phyloP scores from a whole-genome alignment of 1,140 invertebrate genomes.

The Drosophila funebris region DNA sequence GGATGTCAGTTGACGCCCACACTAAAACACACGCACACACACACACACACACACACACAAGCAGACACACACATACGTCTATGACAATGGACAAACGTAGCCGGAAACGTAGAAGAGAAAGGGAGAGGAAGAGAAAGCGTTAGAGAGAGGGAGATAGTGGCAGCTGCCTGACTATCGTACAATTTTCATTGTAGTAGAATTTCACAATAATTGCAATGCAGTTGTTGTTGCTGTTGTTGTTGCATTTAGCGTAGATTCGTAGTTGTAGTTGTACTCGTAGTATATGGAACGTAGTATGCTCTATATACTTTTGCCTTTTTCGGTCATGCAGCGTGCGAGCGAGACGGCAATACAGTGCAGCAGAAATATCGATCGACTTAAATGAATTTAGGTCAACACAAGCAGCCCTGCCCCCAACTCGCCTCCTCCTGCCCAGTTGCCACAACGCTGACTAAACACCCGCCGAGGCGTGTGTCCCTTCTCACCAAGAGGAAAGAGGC shows the following conservation, averaged over 20 bases:
- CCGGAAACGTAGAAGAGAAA: conserved; percentile 45
- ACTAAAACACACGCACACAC: conserved; percentile 25
- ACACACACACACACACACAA: conserved; percentile 23
- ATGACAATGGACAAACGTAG: conserved; percentile 51
- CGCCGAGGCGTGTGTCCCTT: conserved; percentile 19
- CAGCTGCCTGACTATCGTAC: conserved; percentile 44
- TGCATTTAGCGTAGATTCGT: conserved; percentile 26
- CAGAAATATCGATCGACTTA: conserved; percentile 77
- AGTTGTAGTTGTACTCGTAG: conserved; percentile 56
- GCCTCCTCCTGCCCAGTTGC: background rate
- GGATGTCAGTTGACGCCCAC: conserved; percentile 47
- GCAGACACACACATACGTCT: conserved; percentile 17
- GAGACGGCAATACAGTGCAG: conserved; percentile 37
- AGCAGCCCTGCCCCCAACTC: conserved; percentile 5
- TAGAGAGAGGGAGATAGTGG: conserved; percentile 1
- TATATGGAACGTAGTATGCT: conserved; percentile 66
- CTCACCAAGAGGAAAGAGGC: background rate
- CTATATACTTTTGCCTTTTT: conserved; percentile 72
- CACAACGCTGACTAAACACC: background rate
- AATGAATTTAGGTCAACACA: conserved; percentile 75
- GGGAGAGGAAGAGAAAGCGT: background rate
- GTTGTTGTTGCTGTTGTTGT: conserved; percentile 30
- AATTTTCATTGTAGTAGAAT: conserved; percentile 77
- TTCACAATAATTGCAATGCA: conserved; percentile 78
- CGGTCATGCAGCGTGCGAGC: conserved; percentile 48